Evolutionary conservation across 2,113 vertebrate species (phyloP), one percentile per base, ranked within the genome.

Genomic region (Rhinopomastus cyanomelas): DNA sequence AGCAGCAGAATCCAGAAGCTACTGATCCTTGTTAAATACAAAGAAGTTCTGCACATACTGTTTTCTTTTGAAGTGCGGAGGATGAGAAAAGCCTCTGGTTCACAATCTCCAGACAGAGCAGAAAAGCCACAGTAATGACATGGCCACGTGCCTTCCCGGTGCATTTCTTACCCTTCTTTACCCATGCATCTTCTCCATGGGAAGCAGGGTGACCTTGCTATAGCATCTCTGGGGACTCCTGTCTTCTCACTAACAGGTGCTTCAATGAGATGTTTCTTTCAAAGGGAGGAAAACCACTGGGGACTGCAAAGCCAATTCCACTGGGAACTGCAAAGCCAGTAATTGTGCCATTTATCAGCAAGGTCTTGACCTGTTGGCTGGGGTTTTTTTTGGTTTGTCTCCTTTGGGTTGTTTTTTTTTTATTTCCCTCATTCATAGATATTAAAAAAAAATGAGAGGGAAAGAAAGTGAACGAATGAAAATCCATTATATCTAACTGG

Each of bases 381-480:
- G 20, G 4, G 11, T 17, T 48, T 46, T 48, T n/a, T n/a, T 46
- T 76, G 30, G 32, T 36, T 30, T 16, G 16, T 6, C 52, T 32
- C 8, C 1, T 25, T 12, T 3, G 25, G 29, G 11, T 36, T 32
- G 12, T 34, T 27, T 37, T 65, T 65, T 64, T n/a, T 56, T 36
- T 42, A 6, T 25, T 52, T 9, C 20, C 7, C 44, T 59, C 34
- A 25, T 92, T 93, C 74, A 48, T 36, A 15, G 19, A 61, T 55
- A 46, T 44, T 37, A 0, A 6, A 32, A 55, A 74, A 71, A 12
- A 77, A 30, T 18, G 18, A 57, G 39, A 77, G 3, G 27, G 4
- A 61, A 66, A 88, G 57, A 78, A 87, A 68, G 57, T 34, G 74
- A 87, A 86, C 89, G 71, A 95, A 92, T 88, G 82, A 94, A 94